Evolutionary conservation across 2,797 vertebrate genomes (phyloP).

Genomic region (Coreius guichenoti): DNA sequence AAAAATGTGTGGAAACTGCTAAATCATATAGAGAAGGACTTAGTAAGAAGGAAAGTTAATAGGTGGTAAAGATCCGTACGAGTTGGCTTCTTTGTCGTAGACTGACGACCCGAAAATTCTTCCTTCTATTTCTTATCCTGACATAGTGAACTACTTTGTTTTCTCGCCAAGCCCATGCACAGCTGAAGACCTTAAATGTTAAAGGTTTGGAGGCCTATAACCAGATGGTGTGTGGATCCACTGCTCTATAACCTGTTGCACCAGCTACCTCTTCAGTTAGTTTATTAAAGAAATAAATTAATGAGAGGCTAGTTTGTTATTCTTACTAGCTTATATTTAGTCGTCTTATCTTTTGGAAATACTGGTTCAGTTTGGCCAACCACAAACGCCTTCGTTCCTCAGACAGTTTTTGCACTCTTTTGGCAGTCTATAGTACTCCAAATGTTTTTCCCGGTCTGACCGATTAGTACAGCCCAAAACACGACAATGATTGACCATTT

Average conservation of each 20-base stretch:
- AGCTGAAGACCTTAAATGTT: not conserved
- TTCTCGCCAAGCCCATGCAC: not conserved
- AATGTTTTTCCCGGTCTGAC: not conserved
- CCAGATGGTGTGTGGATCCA: not conserved
- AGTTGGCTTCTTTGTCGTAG: not conserved
- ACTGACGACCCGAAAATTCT: too few species aligned
- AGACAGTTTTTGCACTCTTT: too few species aligned
- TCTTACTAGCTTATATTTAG: not conserved
- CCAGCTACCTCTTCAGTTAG: too few species aligned
- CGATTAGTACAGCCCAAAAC: not conserved
- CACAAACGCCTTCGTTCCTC: too few species aligned
- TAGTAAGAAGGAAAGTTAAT: not conserved
- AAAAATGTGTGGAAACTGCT: too few species aligned
- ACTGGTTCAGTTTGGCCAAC: too few species aligned
- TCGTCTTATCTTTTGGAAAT: too few species aligned
- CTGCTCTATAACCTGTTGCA: too few species aligned
- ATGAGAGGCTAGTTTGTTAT: not conserved
- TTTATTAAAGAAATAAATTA: too few species aligned
- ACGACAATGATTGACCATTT: not conserved
- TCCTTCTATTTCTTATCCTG: not conserved
- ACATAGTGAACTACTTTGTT: not conserved
- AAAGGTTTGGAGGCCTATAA: not conserved
- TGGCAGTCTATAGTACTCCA: not conserved
- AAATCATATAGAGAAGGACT: too few species aligned
- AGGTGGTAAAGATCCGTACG: not conserved